Conservation (phyloP, 2,888 invertebrate genomes). For the Philereme transversata region DNA sequence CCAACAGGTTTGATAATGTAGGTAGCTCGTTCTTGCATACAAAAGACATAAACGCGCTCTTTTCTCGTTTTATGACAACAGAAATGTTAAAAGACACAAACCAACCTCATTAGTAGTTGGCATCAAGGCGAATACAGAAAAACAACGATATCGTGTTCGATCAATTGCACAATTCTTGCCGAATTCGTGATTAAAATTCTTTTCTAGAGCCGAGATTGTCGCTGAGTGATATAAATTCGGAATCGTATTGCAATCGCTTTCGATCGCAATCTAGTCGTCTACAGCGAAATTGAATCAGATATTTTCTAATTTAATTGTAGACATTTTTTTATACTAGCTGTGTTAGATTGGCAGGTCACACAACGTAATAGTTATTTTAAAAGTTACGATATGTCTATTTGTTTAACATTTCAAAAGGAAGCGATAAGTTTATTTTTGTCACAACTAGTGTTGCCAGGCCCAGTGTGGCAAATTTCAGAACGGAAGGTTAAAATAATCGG, state of each 20-base stretch:
- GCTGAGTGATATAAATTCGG: constrained; percentile 21
- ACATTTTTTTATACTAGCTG: constrained; percentile 22
- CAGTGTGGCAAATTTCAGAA: too few relatives aligned
- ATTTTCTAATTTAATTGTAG: constrained; percentile 22
- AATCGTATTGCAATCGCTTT: constrained; percentile 38
- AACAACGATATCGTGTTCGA: constrained; percentile 29
- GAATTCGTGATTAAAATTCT: constrained; percentile 40
- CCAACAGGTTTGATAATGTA: constrained; percentile 12
- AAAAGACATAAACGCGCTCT: constrained; percentile 37
- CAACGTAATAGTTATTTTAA: constrained; percentile 14
- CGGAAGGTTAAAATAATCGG: too few relatives aligned
- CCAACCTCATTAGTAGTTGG: constrained; percentile 7
- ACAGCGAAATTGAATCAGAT: constrained; percentile 27
- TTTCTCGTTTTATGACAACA: constrained; percentile 18
- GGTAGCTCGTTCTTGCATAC: constrained; percentile 25
- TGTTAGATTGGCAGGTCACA: constrained; percentile 15
- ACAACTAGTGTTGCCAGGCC: too few relatives aligned
- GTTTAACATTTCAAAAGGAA: constrained; percentile 15
- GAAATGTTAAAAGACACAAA: constrained; percentile 25
- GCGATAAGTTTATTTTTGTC: neutral
- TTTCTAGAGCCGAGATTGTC: constrained; percentile 29
- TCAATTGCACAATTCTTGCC: constrained; percentile 38
- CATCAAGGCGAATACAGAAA: constrained; percentile 1
- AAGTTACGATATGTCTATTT: constrained; percentile 5
- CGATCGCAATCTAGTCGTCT: constrained; percentile 37